Evolutionary conservation across 2,797 vertebrate species (phyloP).

Genomic region (Falco novaeseelandiae): DNA sequence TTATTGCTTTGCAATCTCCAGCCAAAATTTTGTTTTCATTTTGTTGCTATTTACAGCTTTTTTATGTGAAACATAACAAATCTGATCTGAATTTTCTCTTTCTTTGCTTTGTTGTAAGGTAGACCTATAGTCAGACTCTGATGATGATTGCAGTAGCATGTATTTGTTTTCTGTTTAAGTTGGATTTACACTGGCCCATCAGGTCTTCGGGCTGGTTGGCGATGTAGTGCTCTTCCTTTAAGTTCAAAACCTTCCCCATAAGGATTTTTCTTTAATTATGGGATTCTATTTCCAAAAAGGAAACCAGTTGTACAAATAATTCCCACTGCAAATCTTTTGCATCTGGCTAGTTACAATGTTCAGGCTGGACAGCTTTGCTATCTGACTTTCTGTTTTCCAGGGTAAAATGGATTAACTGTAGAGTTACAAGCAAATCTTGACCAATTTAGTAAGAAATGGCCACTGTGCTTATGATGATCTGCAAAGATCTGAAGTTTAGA

Average conservation of each 20-base stretch:
- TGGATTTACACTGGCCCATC: not conserved
- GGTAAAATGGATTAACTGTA: not conserved
- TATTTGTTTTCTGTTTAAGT: not conserved
- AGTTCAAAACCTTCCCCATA: not conserved
- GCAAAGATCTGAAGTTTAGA: not conserved
- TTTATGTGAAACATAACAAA: not conserved
- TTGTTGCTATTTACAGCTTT: not conserved
- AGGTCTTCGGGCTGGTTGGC: not conserved
- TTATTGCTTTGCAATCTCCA: not conserved
- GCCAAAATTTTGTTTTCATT: not conserved
- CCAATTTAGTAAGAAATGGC: not conserved
- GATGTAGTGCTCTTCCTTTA: not conserved
- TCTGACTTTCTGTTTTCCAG: not conserved
- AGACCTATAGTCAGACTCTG: not conserved
- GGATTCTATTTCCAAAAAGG: not conserved
- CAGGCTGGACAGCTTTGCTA: not conserved
- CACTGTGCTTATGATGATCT: not conserved
- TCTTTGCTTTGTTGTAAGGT: not conserved
- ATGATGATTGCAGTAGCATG: not conserved
- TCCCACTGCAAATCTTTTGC: not conserved
- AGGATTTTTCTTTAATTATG: not conserved
- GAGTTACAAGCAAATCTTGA: not conserved
- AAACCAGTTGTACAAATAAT: not conserved
- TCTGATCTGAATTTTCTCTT: not conserved
- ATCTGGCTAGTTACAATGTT: not conserved